Conservation (phyloP, 2,888 invertebrate genomes). For the Archips xylosteana region DNA sequence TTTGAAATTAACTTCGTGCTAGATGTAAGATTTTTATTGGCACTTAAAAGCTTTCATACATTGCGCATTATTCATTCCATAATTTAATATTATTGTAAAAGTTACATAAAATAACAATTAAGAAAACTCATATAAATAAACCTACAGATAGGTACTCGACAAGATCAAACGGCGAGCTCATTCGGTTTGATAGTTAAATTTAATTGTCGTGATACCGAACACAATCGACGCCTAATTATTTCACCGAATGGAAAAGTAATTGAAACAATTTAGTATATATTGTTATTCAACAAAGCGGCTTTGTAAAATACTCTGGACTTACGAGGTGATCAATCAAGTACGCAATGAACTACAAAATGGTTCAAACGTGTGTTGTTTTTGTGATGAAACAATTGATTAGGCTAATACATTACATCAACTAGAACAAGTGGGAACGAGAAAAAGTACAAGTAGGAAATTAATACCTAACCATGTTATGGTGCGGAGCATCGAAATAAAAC, state of each 20-base stretch:
- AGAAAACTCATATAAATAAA: neutral
- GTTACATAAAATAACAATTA: neutral
- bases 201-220: neutral
- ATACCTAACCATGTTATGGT: neutral
- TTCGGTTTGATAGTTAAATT: neutral
- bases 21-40: neutral
- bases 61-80: neutral
- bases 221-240: constrained; percentile 21
- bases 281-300: constrained; percentile 16
- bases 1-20: neutral
- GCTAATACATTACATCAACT: constrained; percentile 8
- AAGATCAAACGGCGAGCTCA: neutral
- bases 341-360: constrained; percentile 15
- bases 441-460: neutral
- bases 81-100: neutral
- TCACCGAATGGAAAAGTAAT: constrained; percentile 7
- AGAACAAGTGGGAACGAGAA: neutral
- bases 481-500: neutral
- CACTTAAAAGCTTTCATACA: neutral
- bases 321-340: constrained; percentile 29
- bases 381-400: constrained; percentile 22
- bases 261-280: constrained; percentile 16
- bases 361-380: constrained; percentile 5
- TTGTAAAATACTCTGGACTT: constrained; percentile 14
- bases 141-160: neutral